These are phyloP conservation scores for Stenotaenia linearis DNA, from an alignment of 2,888 invertebrate species.

Conservation along the genomic window DNA sequence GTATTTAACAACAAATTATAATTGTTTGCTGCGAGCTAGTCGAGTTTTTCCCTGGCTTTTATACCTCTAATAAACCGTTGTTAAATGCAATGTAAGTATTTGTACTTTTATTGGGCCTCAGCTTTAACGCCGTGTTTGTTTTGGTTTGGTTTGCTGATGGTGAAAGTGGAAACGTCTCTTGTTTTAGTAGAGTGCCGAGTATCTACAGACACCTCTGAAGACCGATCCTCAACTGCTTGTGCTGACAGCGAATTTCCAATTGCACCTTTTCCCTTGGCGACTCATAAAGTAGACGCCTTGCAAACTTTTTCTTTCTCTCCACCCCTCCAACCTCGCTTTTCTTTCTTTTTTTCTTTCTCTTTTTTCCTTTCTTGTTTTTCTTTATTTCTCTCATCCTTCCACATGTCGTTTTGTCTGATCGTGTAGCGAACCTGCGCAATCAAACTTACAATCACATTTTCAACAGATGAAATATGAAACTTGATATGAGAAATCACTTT, in stretches of 20 bases:
- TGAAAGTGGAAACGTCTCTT: constrained; percentile 7
- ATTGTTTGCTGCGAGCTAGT: too few relatives aligned
- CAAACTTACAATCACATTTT: neutral
- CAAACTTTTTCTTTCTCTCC: neutral
- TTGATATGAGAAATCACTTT: neutral
- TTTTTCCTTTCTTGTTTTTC: neutral
- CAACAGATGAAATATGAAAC: neutral
- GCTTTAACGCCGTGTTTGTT: constrained; percentile 5
- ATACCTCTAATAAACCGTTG: too few relatives aligned
- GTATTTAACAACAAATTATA: too few relatives aligned
- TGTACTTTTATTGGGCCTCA: neutral
- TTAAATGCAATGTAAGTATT: neutral
- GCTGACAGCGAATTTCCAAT: constrained; percentile 26
- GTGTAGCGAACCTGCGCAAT: neutral
- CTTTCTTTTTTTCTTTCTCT: neutral
- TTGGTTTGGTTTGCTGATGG: constrained; percentile 7
- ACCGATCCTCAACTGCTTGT: neutral
- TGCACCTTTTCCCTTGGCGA: constrained; percentile 14
- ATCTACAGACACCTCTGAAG: constrained; percentile 18
- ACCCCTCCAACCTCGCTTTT: neutral
- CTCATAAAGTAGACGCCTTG: constrained; percentile 14
- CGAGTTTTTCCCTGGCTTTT: too few relatives aligned
- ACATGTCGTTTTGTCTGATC: neutral
- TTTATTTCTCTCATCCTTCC: neutral
- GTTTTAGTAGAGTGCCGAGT: constrained; percentile 20